phyloP scores from a whole-genome alignment of 2,888 invertebrate species.

The Caradrina kadenii region DNA sequence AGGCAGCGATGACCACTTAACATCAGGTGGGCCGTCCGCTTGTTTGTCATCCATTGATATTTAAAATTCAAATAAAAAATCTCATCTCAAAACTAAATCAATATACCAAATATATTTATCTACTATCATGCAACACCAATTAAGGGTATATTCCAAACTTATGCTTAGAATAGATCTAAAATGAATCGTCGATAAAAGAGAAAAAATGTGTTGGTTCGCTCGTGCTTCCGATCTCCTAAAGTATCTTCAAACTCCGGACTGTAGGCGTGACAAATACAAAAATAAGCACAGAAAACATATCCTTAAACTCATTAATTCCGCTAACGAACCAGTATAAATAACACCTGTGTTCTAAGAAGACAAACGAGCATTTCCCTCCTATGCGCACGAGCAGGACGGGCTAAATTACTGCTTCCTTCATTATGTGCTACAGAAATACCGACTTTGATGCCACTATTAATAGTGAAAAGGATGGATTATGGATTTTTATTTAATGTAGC shows the following conservation, averaged over 20 bases:
- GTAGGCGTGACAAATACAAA: constrained; percentile 23
- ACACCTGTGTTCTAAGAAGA: constrained; percentile 57
- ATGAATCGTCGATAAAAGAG: no score
- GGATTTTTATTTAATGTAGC: constrained; percentile 37
- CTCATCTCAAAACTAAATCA: no score
- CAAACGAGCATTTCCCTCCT: constrained; percentile 61
- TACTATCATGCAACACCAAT: no score
- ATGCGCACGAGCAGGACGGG: constrained; percentile 55
- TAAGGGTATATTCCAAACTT: no score
- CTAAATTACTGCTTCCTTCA: constrained; percentile 61
- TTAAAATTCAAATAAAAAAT: no score
- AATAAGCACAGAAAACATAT: constrained; percentile 31
- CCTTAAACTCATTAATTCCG: constrained; percentile 44
- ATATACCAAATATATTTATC: no score
- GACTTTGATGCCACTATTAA: constrained; percentile 55
- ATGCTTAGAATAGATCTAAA: no score
- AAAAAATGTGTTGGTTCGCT: no score
- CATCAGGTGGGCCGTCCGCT: no score
- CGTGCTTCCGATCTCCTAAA: background rate
- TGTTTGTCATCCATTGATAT: no score
- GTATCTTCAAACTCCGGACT: background rate
- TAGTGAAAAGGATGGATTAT: constrained; percentile 31
- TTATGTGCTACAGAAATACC: constrained; percentile 48
- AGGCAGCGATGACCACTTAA: no score
- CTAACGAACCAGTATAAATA: constrained; percentile 53